Evolutionary conservation across 2,797 vertebrate species (phyloP), one percentile per base, ranked within the genome.

Genomic region (Centroberyx gerrardi): DNA sequence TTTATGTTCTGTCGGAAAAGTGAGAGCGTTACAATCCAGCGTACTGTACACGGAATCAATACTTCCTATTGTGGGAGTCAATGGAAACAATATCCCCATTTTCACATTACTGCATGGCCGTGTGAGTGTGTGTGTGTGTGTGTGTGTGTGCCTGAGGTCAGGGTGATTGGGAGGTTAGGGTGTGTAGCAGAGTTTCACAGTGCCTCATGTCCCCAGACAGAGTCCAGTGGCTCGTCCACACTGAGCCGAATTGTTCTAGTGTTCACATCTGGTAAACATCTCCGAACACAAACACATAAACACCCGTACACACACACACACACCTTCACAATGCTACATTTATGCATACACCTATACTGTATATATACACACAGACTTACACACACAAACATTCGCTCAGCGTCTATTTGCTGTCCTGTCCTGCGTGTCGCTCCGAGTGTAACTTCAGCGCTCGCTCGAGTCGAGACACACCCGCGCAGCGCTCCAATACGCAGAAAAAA

Each of bases 211-310:
- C 74, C 33, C 4, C 65, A 87, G 88, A 93, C 91, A 91, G 74
- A 90, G 78, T 91, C 83, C 90, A 92, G 92, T 31, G 54, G 75
- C 85, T 62, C 12, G 63, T 83, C 79, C 79, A 91, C 91, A 93
- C 91, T 92, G 86, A 82, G 82, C 63, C 28, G 10, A 87, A 89
- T 92, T 94, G 89, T 94, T 93, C 79, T 51, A 74, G 68, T n/a
- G 54, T 77, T 85, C 81, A 81, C 88, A 90, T 93, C 88, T 94
- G 94, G 88, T 82, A 91, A 94, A 87, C 86, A 89, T 94, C 90
- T 85, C 68, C 66, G 27, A 67, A 88, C 75, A 87, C 73, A 77
- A 66, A 82, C 81, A 78, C 36, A 72, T 55, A 77, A 58, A 67
- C 56, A 78, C 54, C 48, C 42, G 52, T 51, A n/a, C 52, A 28